A percentile compares a stretch with the other conserved stretches of the same genome.
phyloP scores from a whole-genome alignment of 2,797 vertebrate genomes.

The Lepus townsendii region DNA sequence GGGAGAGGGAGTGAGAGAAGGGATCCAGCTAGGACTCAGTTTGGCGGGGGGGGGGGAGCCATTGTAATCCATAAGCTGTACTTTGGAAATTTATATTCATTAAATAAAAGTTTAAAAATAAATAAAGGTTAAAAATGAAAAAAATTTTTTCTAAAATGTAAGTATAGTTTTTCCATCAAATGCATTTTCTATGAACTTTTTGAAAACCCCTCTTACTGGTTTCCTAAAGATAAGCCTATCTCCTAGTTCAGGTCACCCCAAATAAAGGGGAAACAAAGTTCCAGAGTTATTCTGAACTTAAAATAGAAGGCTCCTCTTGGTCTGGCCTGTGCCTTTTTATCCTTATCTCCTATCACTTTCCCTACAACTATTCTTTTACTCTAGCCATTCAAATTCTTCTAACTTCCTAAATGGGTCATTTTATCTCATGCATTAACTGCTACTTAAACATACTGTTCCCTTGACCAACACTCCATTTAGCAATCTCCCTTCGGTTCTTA shows the following conservation, averaged over 20 bases:
- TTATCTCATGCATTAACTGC: slow-evolving; percentile 1
- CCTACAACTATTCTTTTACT: slow-evolving; percentile 38
- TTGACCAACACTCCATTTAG: neutral
- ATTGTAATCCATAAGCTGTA: too few relatives aligned
- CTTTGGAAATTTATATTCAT: too few relatives aligned
- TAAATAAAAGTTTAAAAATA: too few relatives aligned
- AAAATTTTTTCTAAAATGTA: too few relatives aligned
- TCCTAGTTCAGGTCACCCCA: neutral
- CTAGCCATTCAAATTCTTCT: neutral
- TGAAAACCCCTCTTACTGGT: neutral
- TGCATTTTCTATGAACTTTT: too few relatives aligned
- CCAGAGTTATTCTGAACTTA: slow-evolving; percentile 49
- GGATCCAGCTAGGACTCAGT: too few relatives aligned
- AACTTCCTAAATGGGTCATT: slow-evolving; percentile 45
- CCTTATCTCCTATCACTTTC: neutral
- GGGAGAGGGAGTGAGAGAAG: too few relatives aligned
- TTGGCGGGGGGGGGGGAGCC: too few relatives aligned
- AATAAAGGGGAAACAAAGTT: neutral
- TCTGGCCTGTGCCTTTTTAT: neutral
- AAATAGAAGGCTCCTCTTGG: slow-evolving; percentile 16
- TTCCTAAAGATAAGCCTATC: neutral
- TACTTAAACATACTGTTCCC: neutral
- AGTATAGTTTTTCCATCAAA: too few relatives aligned
- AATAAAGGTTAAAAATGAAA: too few relatives aligned
- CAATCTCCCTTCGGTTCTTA: neutral